These are phyloP conservation scores for Tympanuchus pallidicinctus DNA, from an alignment of 2,113 vertebrate species.

Conservation along the genomic window DNA sequence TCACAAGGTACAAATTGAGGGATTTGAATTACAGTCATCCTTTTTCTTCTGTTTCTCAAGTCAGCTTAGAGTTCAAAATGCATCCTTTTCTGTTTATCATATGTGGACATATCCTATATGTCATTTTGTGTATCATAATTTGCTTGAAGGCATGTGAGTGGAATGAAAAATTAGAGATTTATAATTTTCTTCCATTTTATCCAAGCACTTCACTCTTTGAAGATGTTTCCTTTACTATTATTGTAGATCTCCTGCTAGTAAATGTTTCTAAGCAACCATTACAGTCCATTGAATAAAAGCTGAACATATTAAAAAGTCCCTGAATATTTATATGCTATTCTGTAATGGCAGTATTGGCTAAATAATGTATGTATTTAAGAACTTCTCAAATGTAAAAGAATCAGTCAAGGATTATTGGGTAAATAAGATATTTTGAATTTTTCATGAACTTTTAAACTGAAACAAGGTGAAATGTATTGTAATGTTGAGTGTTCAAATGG, in stretches of 20 bases:
- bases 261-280: conserved; percentile 51
- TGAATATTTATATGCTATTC: conserved; percentile 66
- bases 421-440: conserved; percentile 71
- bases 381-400: conserved; percentile 49
- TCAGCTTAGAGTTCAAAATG: not conserved
- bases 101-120: not conserved
- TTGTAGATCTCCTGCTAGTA: conserved; percentile 2
- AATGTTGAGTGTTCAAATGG: conserved; percentile 47
- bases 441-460: conserved; percentile 74
- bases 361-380: conserved; percentile 70
- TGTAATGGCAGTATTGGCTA: conserved; percentile 41
- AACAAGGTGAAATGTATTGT: conserved; percentile 54
- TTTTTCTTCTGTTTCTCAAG: conserved; percentile 12
- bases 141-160: not conserved
- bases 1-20: not conserved
- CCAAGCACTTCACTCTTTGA: not conserved
- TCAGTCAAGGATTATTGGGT: conserved; percentile 48
- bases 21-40: not conserved
- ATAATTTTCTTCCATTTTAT: conserved; percentile 12
- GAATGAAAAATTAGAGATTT: conserved; percentile 12
- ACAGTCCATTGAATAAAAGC: conserved; percentile 43
- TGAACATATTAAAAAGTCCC: conserved; percentile 54
- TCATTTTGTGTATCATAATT: not conserved
- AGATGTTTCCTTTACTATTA: not conserved
- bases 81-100: not conserved